Evolutionary conservation across 2,797 vertebrate species (phyloP).

Genomic region (Myotis myotis): DNA sequence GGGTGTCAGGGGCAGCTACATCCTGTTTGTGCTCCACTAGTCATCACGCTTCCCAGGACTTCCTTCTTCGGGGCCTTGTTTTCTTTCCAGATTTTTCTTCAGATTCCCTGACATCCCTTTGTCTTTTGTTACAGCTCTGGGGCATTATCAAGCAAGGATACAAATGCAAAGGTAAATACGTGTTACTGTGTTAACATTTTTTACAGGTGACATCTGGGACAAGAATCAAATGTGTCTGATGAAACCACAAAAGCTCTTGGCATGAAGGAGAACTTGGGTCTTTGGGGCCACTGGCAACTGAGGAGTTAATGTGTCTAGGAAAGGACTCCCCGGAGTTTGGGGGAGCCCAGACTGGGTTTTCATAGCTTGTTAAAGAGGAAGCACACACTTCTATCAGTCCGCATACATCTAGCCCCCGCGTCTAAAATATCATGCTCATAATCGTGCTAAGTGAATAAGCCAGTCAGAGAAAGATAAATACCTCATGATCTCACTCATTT

Average conservation of each 20-base stretch:
- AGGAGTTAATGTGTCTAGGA: not conserved
- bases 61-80: conserved; percentile 80
- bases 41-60: conserved; percentile 73
- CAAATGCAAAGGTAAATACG: conserved; percentile 96
- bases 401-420: not conserved
- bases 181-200: not conserved
- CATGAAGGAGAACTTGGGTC: not conserved
- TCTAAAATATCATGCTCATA: not conserved
- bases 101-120: conserved; percentile 80
- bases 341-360: not conserved
- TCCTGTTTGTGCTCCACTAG: conserved; percentile 88
- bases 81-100: conserved; percentile 81
- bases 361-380: not conserved
- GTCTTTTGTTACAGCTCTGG: conserved; percentile 93
- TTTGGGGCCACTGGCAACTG: not conserved
- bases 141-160: conserved; percentile 99
- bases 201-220: conserved; percentile 6
- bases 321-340: not conserved
- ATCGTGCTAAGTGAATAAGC: too few relatives aligned
- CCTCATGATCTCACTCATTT: too few relatives aligned
- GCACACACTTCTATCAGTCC: not conserved
- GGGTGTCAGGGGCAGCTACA: conserved; percentile 86
- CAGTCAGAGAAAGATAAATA: too few relatives aligned
- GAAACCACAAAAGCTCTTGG: not conserved
- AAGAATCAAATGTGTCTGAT: not conserved